Evolutionary conservation across 1,140 invertebrate species (phyloP).

Genomic region (Chionoecetes opilio): DNA sequence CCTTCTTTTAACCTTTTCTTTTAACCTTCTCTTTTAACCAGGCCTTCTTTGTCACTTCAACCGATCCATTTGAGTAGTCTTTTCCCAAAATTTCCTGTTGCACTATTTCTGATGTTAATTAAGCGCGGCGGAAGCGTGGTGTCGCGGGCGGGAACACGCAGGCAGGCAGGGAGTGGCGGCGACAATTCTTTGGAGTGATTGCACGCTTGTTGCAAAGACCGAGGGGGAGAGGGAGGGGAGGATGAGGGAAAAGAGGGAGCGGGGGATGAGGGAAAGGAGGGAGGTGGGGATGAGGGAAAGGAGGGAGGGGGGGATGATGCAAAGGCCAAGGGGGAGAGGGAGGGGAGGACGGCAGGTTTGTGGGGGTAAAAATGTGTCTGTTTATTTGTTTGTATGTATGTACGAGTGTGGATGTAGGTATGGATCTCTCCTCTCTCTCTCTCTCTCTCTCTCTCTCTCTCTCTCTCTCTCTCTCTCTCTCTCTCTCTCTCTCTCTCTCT

Average conservation of each 20-base stretch:
- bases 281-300: neutral
- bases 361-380: neutral
- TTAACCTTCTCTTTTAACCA: too few relatives aligned
- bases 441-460: too few relatives aligned
- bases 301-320: neutral
- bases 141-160: neutral
- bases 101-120: neutral
- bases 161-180: neutral
- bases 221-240: neutral
- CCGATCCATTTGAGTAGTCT: neutral
- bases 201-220: neutral
- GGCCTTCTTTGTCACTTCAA: neutral
- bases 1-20: too few relatives aligned
- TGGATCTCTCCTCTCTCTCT: too few relatives aligned
- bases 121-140: neutral
- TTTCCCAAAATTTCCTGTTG: neutral
- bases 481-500: too few relatives aligned
- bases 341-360: too few relatives aligned
- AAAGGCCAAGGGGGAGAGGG: too few relatives aligned
- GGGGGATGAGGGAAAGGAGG: neutral
- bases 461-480: too few relatives aligned
- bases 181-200: neutral
- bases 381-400: too few relatives aligned
- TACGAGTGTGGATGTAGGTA: too few relatives aligned
- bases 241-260: neutral